Base-by-base conservation (phyloP, 2,113 vertebrate genomes). In the Oceanites oceanicus region DNA sequence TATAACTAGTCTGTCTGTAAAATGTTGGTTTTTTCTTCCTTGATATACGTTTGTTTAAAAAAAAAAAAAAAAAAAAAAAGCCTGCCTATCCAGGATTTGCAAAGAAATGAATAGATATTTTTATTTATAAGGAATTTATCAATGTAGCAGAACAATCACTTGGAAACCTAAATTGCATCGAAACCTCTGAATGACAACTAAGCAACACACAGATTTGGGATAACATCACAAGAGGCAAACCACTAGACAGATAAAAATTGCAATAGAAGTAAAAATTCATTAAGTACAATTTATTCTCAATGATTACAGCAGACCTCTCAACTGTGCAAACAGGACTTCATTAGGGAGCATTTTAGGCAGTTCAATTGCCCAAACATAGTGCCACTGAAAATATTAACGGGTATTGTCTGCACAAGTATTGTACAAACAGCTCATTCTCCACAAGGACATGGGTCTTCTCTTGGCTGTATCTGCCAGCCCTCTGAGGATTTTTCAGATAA, bases 371-470 rank as follows among this genome's bases (percentile, higher is more conserved):
- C 38, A 34, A 80, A 62, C 1, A 26, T 9, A 21, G 9, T 49
- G 27, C 36, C 23, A 15, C 18, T 30, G 20, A 81, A 81, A 29
- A n/a, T 36, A 65, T 7, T n/a, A 0, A 38, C 15, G 21, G 17
- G 9, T 59, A 29, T 23, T 71, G 11, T 49, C 45, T 66, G 29
- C 19, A 45, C 0, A 0, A 5, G 7, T 52, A 23, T 12, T 40
- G 17, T 40, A n/a, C n/a, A 86, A 62, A 27, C 10, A 44, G 4
- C 20, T 78, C 2, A 0, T 18, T 67, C 34, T 73, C 15, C 30
- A 65, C 32, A 26, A 55, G 30, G 13, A 32, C 1, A 0, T 18
- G 16, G 9, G 7, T 70, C 36, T 84, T 68, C 42, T 75, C 19
- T 56, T 22, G 32, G 20, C 13, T 88, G 3, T 42, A n/a, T 62